Base-by-base conservation (phyloP, 2,797 vertebrate species). In the Mastacembelus armatus region DNA sequence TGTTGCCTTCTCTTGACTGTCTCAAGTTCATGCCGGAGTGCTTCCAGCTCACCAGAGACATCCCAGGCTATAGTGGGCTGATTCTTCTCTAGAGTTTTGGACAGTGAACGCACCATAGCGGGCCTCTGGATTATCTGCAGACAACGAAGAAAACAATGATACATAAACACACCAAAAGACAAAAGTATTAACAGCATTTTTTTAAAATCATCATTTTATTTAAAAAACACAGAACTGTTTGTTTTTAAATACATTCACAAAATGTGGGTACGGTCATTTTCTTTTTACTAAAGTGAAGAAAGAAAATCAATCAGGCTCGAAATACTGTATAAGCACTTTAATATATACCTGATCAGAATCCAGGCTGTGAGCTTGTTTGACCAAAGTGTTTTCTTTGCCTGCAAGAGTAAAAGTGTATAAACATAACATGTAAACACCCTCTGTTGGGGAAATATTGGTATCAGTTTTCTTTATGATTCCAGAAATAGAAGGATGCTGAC, bases 311-410 rank as follows among this genome's bases (percentile, higher is more conserved):
- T 33, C 32, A 33, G 10, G 7, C 8, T 30, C 5, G 1, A 4
- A 33, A 33, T 12, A 33, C 32, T 35, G 12, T 35, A 35, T 12
- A 15, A 15, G 5, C 8, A 14, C 11, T 15, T 35, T 35, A 11
- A 49, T 33, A 11, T 52, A 8, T 93, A 99, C 97, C 94, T 96
- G 95, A 21, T 94, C 91, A 70, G 89, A 89, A 80, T 95, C 90
- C 81, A 96, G 91, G 8, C 87, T 92, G 21, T 94, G 90, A 68
- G 95, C 90, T 89, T 96, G 96, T 70, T 95, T 96, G 59, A 95
- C 91, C 50, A 96, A 90, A 44, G 92, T 10, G 27, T 94, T 95
- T 90, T 99, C 97, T 93, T 96, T 98, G 62, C 96, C 98, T 99
- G 86, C 35, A 78, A 64, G 72, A 74, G n/a, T 38, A 86, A 52